Evolutionary conservation across 2,888 invertebrate species (phyloP), one percentile per base, ranked within the genome.

Genomic region (Norana najaformis): DNA sequence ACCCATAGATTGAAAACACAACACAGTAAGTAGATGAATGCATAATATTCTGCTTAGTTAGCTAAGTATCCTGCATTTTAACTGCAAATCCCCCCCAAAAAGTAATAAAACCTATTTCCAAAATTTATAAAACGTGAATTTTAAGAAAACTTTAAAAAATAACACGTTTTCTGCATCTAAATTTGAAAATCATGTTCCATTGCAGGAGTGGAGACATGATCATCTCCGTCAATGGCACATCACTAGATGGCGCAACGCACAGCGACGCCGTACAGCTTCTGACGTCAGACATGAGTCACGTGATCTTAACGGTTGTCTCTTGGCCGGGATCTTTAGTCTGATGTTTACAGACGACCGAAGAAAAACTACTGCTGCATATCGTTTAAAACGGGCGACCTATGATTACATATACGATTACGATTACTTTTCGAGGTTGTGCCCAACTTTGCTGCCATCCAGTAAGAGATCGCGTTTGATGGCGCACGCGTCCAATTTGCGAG

Each of bases 151-250:
- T n/a, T n/a, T n/a, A n/a, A n/a, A n/a, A n/a, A n/a, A n/a, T n/a
- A n/a, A n/a, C n/a, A n/a, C n/a, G 5, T 41, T 4, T 41, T 41
- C 41, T 41, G 18, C 41, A 41, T 41, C 41, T 41, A 1, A 41
- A n/a, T n/a, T n/a, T n/a, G n/a, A n/a, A n/a, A 41, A 41, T 41
- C 41, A 1, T 41, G 30, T 30, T 69, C 69, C 16, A 35, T 35
- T 93, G 47, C 92, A 95, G 95, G 91, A 95, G 95, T 93, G 95
- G 95, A 35, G 95, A 95, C 92, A 94, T 95, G 90, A 93, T 95
- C 39, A 92, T 95, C 88, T 94, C 95, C 85, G 95, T 95, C 18
- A 95, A 95, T 93, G 94, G 95, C 41, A 94, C 94, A 89, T 94
- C 94, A 83, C 92, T 95, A 88, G 94, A 95, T 89, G 93, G 93